A percentile compares a stretch with the other conserved stretches of the same genome.
Evolutionary conservation across 2,113 vertebrate species (phyloP).

Genomic region (Scatophagus argus): DNA sequence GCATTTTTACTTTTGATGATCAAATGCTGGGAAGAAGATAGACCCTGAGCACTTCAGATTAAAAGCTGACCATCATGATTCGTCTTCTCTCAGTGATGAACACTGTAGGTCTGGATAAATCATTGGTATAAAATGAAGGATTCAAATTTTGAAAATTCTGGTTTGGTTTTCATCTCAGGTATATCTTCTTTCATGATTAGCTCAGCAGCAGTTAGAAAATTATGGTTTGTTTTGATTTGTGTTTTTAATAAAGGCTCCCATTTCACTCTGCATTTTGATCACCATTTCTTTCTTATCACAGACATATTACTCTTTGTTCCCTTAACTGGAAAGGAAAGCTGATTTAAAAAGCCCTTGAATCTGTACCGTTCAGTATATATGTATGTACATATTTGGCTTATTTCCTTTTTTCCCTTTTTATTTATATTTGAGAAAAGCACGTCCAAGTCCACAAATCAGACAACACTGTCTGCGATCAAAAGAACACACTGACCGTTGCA

Average conservation of each 20-base stretch:
- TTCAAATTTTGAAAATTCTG: neutral
- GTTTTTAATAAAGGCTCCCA: neutral
- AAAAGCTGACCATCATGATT: constrained; percentile 37
- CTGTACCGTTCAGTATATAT: neutral
- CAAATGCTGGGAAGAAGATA: constrained; percentile 25
- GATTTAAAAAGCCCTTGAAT: constrained; percentile 2
- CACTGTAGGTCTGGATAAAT: neutral
- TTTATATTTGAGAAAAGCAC: constrained; percentile 37
- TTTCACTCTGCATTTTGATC: constrained; percentile 1
- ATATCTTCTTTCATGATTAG: neutral
- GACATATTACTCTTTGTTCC: neutral
- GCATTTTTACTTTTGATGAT: constrained; percentile 16
- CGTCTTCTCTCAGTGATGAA: constrained; percentile 26
- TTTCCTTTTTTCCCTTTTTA: constrained; percentile 24
- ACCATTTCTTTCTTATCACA: neutral
- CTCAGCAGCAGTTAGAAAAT: neutral
- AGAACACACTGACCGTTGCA: constrained; percentile 18
- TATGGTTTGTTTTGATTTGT: no score
- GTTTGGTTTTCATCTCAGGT: neutral
- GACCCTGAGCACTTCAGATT: constrained; percentile 10
- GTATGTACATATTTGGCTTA: constrained; percentile 34
- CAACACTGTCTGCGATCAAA: constrained; percentile 41
- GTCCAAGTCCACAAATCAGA: constrained; percentile 41
- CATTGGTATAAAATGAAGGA: constrained; percentile 20
- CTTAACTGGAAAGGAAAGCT: neutral